phyloP scores from a whole-genome alignment of 2,888 invertebrate species.

The Hesperia comma region DNA sequence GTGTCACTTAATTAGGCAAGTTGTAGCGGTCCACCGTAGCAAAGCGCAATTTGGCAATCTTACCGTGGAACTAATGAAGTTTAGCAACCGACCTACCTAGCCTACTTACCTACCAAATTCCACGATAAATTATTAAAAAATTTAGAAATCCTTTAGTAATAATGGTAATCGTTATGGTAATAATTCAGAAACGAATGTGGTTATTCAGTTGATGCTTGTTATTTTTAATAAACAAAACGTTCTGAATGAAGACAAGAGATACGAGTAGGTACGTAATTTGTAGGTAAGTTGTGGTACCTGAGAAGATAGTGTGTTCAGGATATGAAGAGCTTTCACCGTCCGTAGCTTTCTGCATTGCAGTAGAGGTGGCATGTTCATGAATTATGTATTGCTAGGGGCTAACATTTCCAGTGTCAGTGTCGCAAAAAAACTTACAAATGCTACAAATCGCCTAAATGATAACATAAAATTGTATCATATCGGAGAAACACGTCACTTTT shows the following conservation, averaged over 20 bases:
- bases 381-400: conserved; percentile 51
- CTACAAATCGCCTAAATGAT: background rate
- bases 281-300: conserved; percentile 47
- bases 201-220: too few relatives aligned
- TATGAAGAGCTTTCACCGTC: conserved; percentile 58
- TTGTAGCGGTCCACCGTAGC: too few relatives aligned
- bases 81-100: too few relatives aligned
- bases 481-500: background rate
- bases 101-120: too few relatives aligned
- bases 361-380: conserved; percentile 61
- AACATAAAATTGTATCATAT: background rate
- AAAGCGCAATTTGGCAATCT: too few relatives aligned
- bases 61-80: too few relatives aligned
- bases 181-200: too few relatives aligned
- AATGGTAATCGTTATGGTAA: too few relatives aligned
- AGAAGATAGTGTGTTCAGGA: conserved; percentile 54
- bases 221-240: too few relatives aligned
- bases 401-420: conserved; percentile 20
- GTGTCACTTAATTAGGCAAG: too few relatives aligned
- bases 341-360: conserved; percentile 53
- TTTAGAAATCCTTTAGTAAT: too few relatives aligned
- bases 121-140: too few relatives aligned
- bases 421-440: conserved; percentile 16
- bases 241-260: background rate
- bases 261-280: conserved; percentile 20